Conservation (phyloP, 2,113 vertebrate genomes). For the Montifringilla adamsi region DNA sequence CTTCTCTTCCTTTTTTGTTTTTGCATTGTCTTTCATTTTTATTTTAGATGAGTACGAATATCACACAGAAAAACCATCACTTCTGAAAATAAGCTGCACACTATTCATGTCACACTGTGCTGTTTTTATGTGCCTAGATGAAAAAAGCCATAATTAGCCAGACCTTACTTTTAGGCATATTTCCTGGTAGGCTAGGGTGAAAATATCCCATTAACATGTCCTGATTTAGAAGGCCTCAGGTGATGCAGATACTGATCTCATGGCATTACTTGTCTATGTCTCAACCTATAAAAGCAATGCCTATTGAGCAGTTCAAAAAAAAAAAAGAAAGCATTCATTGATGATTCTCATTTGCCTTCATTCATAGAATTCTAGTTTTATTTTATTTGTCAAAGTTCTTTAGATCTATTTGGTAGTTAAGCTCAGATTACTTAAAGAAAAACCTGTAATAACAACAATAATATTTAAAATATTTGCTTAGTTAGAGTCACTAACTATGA, state of each 20-base stretch:
- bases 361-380: slow-evolving; percentile 47
- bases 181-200: slow-evolving; percentile 30
- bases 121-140: slow-evolving; percentile 41
- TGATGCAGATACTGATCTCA: neutral
- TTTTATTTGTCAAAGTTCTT: slow-evolving; percentile 25
- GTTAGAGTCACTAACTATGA: neutral
- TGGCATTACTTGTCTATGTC: neutral
- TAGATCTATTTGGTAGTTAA: neutral
- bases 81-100: neutral
- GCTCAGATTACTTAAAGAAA: neutral
- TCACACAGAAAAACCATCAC: neutral
- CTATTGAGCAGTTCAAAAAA: slow-evolving; percentile 18
- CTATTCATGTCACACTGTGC: slow-evolving; percentile 4
- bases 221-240: neutral
- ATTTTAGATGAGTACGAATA: neutral
- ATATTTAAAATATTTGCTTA: neutral
- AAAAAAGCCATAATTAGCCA: slow-evolving; percentile 47
- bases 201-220: slow-evolving; percentile 7
- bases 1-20: neutral
- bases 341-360: slow-evolving; percentile 32
- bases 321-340: slow-evolving; percentile 1
- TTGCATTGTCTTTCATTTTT: neutral
- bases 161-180: slow-evolving; percentile 25
- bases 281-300: neutral
- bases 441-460: neutral